Percentiles rank a stretch among this genome's conserved stretches.
phyloP scores from a whole-genome alignment of 2,888 invertebrate species.

The Eristalis intricaria region DNA sequence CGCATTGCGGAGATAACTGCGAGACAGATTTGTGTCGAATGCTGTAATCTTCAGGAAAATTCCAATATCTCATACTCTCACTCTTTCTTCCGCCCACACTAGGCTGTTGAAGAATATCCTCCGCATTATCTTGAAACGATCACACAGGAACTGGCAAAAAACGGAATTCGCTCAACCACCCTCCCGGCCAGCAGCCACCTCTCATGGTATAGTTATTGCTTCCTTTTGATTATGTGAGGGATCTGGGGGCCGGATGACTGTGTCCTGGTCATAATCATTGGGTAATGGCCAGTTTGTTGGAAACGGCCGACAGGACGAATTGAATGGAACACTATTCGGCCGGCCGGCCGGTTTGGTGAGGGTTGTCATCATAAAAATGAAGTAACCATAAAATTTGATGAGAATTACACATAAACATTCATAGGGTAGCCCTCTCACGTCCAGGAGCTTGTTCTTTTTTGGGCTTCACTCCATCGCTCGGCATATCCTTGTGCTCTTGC shows the following conservation, averaged over 20 bases:
- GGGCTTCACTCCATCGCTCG: neutral
- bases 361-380: conserved; percentile 68
- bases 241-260: conserved; percentile 44
- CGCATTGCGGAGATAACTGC: conserved; percentile 14
- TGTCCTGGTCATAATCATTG: conserved; percentile 49
- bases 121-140: neutral
- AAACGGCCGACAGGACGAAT: conserved; percentile 20
- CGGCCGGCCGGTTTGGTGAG: conserved; percentile 10
- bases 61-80: conserved; percentile 37
- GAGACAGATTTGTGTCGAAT: conserved; percentile 41
- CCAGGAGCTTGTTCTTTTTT: neutral
- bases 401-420: conserved; percentile 66
- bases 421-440: conserved; percentile 45
- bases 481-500: conserved; percentile 20
- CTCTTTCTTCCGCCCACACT: conserved; percentile 25
- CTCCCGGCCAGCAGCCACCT: neutral
- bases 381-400: conserved; percentile 71
- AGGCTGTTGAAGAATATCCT: neutral
- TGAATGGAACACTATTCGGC: conserved; percentile 13
- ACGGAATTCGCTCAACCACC: conserved; percentile 4
- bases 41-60: conserved; percentile 27
- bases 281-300: conserved; percentile 58
- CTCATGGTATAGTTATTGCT: conserved; percentile 28
- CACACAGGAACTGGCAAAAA: neutral
- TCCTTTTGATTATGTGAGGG: conserved; percentile 64